phyloP scores from a whole-genome alignment of 2,113 vertebrate genomes.

The Lates calcarifer region DNA sequence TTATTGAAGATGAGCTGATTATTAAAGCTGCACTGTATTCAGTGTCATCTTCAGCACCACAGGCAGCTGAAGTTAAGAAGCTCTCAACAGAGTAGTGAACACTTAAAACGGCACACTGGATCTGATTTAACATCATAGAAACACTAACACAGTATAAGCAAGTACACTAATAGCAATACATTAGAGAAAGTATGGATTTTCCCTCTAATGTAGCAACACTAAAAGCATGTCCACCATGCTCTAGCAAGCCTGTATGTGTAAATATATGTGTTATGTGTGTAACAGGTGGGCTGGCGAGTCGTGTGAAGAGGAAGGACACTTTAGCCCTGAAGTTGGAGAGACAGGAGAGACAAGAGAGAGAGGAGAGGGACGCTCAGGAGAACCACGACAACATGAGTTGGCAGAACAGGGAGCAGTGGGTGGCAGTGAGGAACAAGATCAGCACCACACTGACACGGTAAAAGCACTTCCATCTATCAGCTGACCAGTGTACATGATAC shows the following conservation, averaged over 20 bases:
- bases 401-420: constrained; percentile 93
- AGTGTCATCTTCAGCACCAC: neutral
- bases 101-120: neutral
- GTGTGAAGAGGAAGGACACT: constrained; percentile 95
- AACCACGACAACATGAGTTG: constrained; percentile 83
- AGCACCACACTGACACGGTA: constrained; percentile 91
- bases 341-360: constrained; percentile 41
- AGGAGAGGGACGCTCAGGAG: constrained; percentile 68
- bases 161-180: neutral
- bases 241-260: neutral
- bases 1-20: no score
- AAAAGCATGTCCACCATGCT: neutral
- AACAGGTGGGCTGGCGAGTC: constrained; percentile 90
- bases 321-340: constrained; percentile 92
- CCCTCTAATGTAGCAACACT: no score
- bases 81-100: neutral
- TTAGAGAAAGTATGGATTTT: no score
- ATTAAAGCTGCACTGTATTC: neutral
- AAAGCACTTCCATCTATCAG: accelerated
- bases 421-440: constrained; percentile 90
- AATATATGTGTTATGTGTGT: neutral
- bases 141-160: no score
- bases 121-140: neutral
- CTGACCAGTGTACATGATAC: neutral
- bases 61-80: neutral